Conservation (phyloP, 2,113 vertebrate genomes). For the Tonatia bakeri region DNA sequence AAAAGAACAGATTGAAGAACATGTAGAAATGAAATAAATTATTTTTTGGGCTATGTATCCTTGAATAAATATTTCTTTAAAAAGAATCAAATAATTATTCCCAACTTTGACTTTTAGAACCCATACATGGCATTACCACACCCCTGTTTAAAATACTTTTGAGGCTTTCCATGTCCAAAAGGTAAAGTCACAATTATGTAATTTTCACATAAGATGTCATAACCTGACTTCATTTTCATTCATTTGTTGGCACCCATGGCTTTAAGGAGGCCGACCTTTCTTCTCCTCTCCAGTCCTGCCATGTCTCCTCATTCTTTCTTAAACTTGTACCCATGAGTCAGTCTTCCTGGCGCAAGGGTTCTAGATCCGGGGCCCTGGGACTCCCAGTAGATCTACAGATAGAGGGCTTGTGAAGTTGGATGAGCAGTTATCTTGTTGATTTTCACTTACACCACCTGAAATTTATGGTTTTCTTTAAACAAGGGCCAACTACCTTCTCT, state of each 20-base stretch:
- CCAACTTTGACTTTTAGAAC: background rate
- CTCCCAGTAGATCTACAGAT: background rate
- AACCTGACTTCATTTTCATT: background rate
- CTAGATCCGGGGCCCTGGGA: background rate
- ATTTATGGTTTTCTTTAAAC: background rate
- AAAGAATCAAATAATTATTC: background rate
- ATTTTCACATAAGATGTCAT: background rate
- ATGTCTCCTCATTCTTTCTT: rapidly evolving
- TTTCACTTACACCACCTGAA: background rate
- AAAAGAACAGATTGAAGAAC: background rate
- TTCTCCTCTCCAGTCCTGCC: background rate
- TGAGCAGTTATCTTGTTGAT: background rate
- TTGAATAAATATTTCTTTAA: background rate
- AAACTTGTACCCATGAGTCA: background rate
- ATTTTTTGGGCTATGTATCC: background rate
- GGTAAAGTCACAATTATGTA: background rate
- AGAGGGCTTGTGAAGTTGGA: background rate
- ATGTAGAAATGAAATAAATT: background rate
- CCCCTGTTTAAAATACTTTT: background rate
- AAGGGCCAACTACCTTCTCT: background rate
- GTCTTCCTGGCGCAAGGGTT: background rate
- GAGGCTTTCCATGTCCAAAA: background rate
- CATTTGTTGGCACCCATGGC: background rate
- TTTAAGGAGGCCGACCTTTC: no score
- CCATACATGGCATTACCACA: background rate